These are phyloP conservation scores for Isichthys henryi DNA, from an alignment of 2,113 vertebrate genomes.

Conservation along the genomic window DNA sequence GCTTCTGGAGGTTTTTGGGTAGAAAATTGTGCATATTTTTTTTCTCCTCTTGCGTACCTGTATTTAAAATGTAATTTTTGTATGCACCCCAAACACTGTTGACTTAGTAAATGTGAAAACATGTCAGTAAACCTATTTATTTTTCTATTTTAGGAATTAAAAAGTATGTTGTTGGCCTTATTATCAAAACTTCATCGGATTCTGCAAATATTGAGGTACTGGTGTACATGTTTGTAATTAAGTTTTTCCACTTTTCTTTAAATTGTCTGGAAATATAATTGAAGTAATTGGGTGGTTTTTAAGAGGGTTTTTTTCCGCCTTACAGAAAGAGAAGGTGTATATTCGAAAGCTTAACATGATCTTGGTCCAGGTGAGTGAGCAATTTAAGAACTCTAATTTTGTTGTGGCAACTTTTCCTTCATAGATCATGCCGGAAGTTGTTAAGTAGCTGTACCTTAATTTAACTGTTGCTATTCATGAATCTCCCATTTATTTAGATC, in stretches of 20 bases:
- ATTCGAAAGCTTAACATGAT: slow-evolving; percentile 97
- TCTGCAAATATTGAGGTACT: slow-evolving; percentile 83
- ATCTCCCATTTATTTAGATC: slow-evolving; percentile 62
- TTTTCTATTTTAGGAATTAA: slow-evolving; percentile 74
- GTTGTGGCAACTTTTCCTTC: background rate
- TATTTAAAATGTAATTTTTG: background rate
- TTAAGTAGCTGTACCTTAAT: background rate
- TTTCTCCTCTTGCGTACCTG: background rate
- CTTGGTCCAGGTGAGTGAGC: slow-evolving; percentile 80
- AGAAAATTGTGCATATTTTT: background rate
- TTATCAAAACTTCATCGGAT: slow-evolving; percentile 95
- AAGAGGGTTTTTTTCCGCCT: background rate
- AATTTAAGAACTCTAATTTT: background rate
- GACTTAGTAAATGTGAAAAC: background rate
- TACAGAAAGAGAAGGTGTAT: slow-evolving; percentile 91
- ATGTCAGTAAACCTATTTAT: background rate
- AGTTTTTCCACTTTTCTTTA: background rate
- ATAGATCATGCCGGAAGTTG: background rate
- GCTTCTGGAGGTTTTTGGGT: background rate
- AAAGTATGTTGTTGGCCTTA: slow-evolving; percentile 93
- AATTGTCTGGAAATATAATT: background rate
- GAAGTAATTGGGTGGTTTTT: background rate
- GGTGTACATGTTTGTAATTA: slow-evolving; percentile 17
- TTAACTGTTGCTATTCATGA: slow-evolving; percentile 31
- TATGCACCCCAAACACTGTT: background rate